Conservation (phyloP, 2,113 vertebrate species). For the Heterotis niloticus region DNA sequence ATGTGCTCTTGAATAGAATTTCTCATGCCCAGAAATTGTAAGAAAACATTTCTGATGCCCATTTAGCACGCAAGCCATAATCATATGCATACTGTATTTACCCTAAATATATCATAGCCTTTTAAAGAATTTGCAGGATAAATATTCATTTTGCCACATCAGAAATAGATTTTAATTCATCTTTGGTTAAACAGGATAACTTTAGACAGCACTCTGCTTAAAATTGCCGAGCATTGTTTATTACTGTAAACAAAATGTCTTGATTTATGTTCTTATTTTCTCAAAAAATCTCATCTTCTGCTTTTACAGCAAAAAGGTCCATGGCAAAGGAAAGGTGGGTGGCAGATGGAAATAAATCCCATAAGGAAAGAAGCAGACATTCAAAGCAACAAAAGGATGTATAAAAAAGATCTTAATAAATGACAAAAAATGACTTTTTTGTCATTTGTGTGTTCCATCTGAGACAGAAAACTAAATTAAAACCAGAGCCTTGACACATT, state of each 20-base stretch:
- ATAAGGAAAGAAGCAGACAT: background rate
- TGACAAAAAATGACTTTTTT: too few species aligned
- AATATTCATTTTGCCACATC: too few species aligned
- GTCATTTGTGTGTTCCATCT: too few species aligned
- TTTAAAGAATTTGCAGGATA: too few species aligned
- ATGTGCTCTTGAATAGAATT: constrained; percentile 69
- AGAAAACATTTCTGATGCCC: too few species aligned
- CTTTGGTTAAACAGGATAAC: too few species aligned
- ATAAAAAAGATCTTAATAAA: background rate
- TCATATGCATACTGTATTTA: background rate
- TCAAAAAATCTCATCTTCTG: background rate
- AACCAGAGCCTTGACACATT: background rate
- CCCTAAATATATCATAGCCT: background rate
- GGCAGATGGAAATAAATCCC: constrained; percentile 61
- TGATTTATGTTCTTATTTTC: background rate
- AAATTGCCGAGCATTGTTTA: too few species aligned
- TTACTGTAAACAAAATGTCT: background rate
- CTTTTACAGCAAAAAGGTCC: constrained; percentile 55
- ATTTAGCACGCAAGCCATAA: background rate
- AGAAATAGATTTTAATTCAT: too few species aligned
- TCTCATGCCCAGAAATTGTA: constrained; percentile 63
- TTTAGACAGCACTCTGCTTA: too few species aligned
- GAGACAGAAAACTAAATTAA: background rate
- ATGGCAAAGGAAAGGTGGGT: constrained; percentile 61
- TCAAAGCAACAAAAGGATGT: background rate